Evolutionary conservation across 2,888 invertebrate genomes (phyloP).

Genomic region (Ornithoptera priamus): DNA sequence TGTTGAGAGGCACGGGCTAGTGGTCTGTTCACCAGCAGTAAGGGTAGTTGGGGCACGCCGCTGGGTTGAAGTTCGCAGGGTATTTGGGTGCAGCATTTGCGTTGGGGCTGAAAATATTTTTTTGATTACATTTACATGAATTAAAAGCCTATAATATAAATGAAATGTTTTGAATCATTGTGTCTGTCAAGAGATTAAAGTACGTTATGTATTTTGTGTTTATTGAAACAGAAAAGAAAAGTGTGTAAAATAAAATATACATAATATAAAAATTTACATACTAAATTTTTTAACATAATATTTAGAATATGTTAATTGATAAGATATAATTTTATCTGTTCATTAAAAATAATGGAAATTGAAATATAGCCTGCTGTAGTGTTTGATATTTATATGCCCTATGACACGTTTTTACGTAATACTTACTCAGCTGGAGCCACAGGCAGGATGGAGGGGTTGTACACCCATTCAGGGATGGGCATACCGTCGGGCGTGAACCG

Average conservation of each 20-base stretch:
- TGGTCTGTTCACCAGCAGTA: slow-evolving; percentile 65
- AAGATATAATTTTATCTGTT: too few species aligned
- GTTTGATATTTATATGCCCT: neutral
- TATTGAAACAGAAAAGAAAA: too few species aligned
- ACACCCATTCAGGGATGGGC: slow-evolving; percentile 72
- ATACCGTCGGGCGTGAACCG: slow-evolving; percentile 66
- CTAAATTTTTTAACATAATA: too few species aligned
- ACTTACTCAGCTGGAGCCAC: slow-evolving; percentile 56
- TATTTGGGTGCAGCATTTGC: slow-evolving; percentile 60
- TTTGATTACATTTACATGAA: neutral
- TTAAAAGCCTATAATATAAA: neutral
- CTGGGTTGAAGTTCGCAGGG: slow-evolving; percentile 76
- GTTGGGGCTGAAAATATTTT: slow-evolving; percentile 47
- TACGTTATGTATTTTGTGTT: too few species aligned
- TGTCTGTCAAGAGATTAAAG: too few species aligned
- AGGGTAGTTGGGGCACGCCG: slow-evolving; percentile 81
- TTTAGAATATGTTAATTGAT: too few species aligned
- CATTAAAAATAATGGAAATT: neutral
- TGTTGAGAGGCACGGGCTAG: slow-evolving; percentile 28
- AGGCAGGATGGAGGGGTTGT: slow-evolving; percentile 55
- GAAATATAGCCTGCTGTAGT: neutral
- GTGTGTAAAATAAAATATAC: too few species aligned
- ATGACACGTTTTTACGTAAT: neutral
- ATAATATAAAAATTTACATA: too few species aligned
- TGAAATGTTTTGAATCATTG: too few species aligned